A percentile compares a stretch with the other conserved stretches of the same genome.
Evolutionary conservation across 2,113 vertebrate species (phyloP).

Genomic region (Hucho hucho): DNA sequence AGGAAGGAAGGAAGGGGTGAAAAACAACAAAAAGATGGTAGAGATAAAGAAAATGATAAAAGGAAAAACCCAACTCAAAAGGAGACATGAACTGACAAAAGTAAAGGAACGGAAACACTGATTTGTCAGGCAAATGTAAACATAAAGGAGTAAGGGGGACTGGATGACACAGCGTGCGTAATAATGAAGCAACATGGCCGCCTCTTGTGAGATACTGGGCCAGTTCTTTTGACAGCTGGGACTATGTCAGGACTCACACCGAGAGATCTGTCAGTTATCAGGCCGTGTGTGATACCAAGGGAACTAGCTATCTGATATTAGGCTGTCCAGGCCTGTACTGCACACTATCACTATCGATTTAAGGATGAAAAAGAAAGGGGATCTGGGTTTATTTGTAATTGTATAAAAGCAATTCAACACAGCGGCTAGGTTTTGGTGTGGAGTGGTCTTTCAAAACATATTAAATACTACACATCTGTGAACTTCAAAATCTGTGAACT

Average conservation of each 20-base stretch:
- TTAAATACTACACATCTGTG: constrained; percentile 51
- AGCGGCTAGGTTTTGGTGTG: constrained; percentile 18
- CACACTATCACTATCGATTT: background rate
- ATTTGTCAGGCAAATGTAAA: constrained; percentile 62
- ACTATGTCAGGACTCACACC: background rate
- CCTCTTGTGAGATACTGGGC: background rate
- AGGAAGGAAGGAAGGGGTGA: constrained; percentile 37
- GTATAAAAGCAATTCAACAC: constrained; percentile 40
- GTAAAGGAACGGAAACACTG: constrained; percentile 36
- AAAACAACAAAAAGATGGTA: constrained; percentile 89
- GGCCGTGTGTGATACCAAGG: background rate
- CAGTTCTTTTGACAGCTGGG: background rate
- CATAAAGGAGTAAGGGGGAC: constrained; percentile 46
- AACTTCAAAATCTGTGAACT: constrained; percentile 54
- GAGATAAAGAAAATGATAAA: constrained; percentile 93
- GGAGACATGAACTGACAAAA: constrained; percentile 56
- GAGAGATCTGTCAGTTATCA: background rate
- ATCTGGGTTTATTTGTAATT: constrained; percentile 26
- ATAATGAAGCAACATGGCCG: constrained; percentile 65
- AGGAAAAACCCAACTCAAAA: constrained; percentile 80
- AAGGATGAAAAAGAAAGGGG: background rate
- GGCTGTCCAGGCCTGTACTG: background rate
- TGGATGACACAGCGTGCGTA: constrained; percentile 51
- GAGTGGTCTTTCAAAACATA: constrained; percentile 40
- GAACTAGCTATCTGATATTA: background rate